Evolutionary conservation across 2,888 invertebrate species (phyloP), one percentile per base, ranked within the genome.

Genomic region (Choreutis nemorana): DNA sequence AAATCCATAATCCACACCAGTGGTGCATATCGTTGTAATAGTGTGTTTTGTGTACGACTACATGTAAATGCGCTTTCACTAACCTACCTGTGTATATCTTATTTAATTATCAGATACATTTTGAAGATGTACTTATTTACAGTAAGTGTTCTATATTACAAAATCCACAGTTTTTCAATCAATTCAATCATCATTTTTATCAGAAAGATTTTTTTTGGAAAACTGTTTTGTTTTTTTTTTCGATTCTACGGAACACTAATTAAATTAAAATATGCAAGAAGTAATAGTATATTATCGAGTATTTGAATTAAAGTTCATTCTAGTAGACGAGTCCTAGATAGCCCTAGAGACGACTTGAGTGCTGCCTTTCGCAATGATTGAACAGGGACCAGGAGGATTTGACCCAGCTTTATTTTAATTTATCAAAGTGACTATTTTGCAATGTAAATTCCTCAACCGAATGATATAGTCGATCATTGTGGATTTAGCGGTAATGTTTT

Each of bases 1-100:
- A n/a, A n/a, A n/a, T n/a, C n/a, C n/a, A n/a, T n/a, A n/a, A 62
- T 75, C 78, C 78, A 71, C 71, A 73, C 78, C 78, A 78, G 78
- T 60, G 78, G 78, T 78, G 78, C 73, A 78, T 78, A 78, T 77
- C 78, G 64, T 50, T 51, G 51, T 5, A 18, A 18, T 18, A 18
- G 18, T 18, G 5, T 18, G 18, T 18, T 18, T 18, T 18, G 18
- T n/a, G n/a, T n/a, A n/a, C n/a, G n/a, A n/a, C n/a, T n/a, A n/a
- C n/a, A n/a, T n/a, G n/a, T n/a, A n/a, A n/a, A n/a, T n/a, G n/a
- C n/a, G n/a, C n/a, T n/a, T n/a, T n/a, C n/a, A n/a, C n/a, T n/a
- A n/a, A n/a, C n/a, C n/a, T n/a, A n/a, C n/a, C n/a, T n/a, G n/a
- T n/a, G n/a, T n/a, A n/a, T n/a, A n/a, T n/a, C n/a, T n/a, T n/a